Evolutionary conservation across 2,113 vertebrate species (phyloP), one percentile per base, ranked within the genome.

Genomic region (Lepus europaeus): DNA sequence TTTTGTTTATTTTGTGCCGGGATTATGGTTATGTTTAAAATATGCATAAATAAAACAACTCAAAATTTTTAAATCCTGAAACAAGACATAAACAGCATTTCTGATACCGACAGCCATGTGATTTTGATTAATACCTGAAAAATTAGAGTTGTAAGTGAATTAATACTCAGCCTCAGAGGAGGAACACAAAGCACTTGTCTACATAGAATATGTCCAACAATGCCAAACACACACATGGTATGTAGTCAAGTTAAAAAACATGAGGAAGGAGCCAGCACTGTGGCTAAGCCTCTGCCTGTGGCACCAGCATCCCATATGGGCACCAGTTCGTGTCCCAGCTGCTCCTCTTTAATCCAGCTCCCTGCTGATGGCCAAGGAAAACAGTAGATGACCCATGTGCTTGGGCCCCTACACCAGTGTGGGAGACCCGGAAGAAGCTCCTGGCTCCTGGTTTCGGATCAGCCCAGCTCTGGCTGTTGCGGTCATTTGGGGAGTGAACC

Each of bases 11-110:
- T 80, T 86, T 80, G 16, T 73, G 11, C 33, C 33, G 36, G 36
- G 6, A 20, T 94, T 73, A 23, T 74, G 27, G n/a, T 45, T 73
- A 36, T 68, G 12, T 68, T 9, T 79, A 86, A 94, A 94, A 80
- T 64, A 22, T 64, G 2, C 33, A 74, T 56, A 49, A 36, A 53
- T 90, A 80, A 79, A 89, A 85, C 20, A 53, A 79, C 31, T 39
- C 11, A 64, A 68, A 74, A 27, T 17, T 49, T 73, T 27, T 29
- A 72, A 86, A 45, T 29, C 17, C 11, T 79, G 39, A 72, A 39
- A 51, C 59, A 89, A 68, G 66, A 11, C 8, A 69, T 9, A 80
- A 33, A 76, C 22, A 93, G 68, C 11, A 56, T 22, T 49, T 79
- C 59, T 80, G 80, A 91, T 59, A 1, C 23, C 59, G 59, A 23